phyloP scores from a whole-genome alignment of 2,797 vertebrate species.

The Epinephelus coioides region DNA sequence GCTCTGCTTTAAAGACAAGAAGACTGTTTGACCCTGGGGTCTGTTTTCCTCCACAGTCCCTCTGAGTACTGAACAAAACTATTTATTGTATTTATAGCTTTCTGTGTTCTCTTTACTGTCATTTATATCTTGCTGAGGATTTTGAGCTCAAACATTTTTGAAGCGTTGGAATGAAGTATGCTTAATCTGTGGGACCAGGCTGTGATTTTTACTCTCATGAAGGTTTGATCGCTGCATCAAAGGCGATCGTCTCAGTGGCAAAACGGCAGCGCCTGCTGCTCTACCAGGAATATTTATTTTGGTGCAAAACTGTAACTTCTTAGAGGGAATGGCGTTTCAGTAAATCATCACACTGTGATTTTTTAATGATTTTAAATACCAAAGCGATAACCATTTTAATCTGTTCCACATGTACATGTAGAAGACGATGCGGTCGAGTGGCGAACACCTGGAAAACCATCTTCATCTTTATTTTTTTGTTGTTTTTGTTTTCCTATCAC shows the following conservation, averaged over 20 bases:
- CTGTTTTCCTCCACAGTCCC: conserved; percentile 67
- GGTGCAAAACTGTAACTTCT: conserved; percentile 58
- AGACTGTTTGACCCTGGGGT: conserved; percentile 75
- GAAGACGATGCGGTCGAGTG: conserved; percentile 17
- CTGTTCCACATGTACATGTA: conserved; percentile 1
- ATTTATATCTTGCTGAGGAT: conserved; percentile 75
- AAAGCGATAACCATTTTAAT: conserved; percentile 50
- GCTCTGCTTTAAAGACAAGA: conserved; percentile 61
- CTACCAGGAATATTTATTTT: conserved; percentile 77
- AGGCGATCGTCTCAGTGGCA: conserved; percentile 58
- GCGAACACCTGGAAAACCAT: conserved; percentile 40
- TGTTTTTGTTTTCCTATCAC: conserved; percentile 47
- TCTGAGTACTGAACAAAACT: conserved; percentile 89
- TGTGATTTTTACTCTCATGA: conserved; percentile 70
- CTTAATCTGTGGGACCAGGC: conserved; percentile 79
- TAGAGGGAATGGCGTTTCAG: conserved; percentile 39
- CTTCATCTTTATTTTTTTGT: conserved; percentile 12
- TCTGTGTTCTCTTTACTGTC: conserved; percentile 75
- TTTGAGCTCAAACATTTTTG: conserved; percentile 72
- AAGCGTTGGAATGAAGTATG: conserved; percentile 76
- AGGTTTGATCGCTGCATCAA: conserved; percentile 67
- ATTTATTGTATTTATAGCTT: conserved; percentile 99
- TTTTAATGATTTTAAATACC: conserved; percentile 53
- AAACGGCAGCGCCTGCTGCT: conserved; percentile 57
- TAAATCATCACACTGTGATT: conserved; percentile 66